Percentiles rank a stretch among this genome's conserved stretches.
Conservation (phyloP, 2,113 vertebrate species). For the Myotis brandtii region DNA sequence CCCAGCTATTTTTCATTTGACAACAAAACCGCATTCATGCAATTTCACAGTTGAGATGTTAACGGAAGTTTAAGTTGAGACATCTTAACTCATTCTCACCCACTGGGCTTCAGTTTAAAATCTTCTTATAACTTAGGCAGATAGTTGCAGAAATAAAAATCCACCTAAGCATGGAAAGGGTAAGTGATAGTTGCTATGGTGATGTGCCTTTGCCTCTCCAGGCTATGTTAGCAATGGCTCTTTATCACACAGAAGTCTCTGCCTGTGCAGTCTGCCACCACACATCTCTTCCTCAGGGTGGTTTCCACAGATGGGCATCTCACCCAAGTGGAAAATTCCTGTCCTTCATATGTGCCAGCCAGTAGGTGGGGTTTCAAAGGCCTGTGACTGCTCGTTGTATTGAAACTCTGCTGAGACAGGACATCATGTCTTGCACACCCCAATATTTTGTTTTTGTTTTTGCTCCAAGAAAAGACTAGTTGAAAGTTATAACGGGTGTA, state of each 20-base stretch:
- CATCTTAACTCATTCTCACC: not conserved
- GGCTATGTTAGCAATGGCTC: not conserved
- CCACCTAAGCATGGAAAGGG: not conserved
- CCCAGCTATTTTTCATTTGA: constrained; percentile 9
- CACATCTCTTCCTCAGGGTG: not conserved
- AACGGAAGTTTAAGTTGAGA: not conserved
- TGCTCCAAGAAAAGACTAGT: not conserved
- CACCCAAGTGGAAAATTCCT: constrained; percentile 60
- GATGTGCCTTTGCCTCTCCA: not conserved
- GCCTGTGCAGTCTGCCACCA: not conserved
- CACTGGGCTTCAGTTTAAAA: constrained; percentile 35
- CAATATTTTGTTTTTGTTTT: not conserved
- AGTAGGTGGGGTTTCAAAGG: constrained; percentile 41
- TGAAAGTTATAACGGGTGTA: not conserved
- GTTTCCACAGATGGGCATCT: not conserved
- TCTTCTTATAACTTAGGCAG: constrained; percentile 5
- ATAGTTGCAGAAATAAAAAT: constrained; percentile 17
- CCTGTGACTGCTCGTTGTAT: not conserved
- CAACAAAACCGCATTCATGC: not conserved
- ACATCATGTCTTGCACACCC: not conserved
- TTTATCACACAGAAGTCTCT: not conserved
- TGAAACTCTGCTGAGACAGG: constrained; percentile 42
- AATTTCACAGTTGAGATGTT: not conserved
- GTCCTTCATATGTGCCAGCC: constrained; percentile 9
- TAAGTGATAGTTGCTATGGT: not conserved